phyloP scores from a whole-genome alignment of 1,140 invertebrate species.

The Ladona fulva region DNA sequence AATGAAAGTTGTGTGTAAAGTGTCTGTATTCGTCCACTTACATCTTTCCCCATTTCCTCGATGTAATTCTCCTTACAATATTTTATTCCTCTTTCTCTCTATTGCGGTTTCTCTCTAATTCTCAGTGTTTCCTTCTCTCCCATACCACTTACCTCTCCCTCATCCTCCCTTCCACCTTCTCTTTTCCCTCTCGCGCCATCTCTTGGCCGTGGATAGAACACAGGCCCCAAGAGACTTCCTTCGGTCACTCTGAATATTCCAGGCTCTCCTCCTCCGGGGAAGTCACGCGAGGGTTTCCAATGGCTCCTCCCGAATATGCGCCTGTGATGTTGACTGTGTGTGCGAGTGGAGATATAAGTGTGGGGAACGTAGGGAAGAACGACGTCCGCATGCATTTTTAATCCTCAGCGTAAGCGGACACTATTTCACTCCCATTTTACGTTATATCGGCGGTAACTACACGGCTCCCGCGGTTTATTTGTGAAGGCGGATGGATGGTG shows the following conservation, averaged over 20 bases:
- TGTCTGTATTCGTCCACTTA: too few species aligned
- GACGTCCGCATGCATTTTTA: neutral
- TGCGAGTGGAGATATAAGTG: neutral
- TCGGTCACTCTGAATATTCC: constrained; percentile 3
- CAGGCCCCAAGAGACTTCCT: neutral
- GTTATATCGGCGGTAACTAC: neutral
- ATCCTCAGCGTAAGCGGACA: neutral
- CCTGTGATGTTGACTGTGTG: neutral
- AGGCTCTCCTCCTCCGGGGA: neutral
- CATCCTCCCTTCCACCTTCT: neutral
- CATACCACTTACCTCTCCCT: neutral
- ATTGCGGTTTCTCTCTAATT: too few species aligned
- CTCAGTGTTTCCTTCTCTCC: neutral
- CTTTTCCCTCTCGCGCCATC: neutral
- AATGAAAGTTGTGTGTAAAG: too few species aligned
- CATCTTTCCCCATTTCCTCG: too few species aligned
- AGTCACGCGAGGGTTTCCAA: neutral
- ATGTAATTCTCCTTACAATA: too few species aligned
- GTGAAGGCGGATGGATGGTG: too few species aligned
- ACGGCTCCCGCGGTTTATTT: neutral
- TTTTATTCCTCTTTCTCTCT: too few species aligned
- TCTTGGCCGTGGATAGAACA: neutral
- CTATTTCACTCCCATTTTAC: neutral
- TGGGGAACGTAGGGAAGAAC: neutral
- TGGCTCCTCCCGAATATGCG: neutral